Evolutionary conservation across 2,797 vertebrate species (phyloP), one percentile per base, ranked within the genome.

Genomic region (Tapirus indicus): DNA sequence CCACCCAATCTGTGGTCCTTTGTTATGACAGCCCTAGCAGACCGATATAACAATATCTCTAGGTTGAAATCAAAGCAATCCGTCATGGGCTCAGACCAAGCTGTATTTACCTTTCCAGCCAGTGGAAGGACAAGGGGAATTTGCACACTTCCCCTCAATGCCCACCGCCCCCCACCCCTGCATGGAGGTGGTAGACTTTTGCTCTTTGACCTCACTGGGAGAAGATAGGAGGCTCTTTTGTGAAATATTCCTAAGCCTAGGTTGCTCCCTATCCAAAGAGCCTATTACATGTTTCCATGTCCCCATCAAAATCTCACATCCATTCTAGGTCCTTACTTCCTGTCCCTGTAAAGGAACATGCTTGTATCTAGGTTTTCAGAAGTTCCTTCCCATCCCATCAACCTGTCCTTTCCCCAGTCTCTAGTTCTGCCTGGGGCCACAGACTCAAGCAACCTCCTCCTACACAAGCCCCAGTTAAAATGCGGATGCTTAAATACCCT

Each of bases 401-500:
- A 3, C 29, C 9, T 3, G 16, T 2, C 4, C 11, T 16, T 6
- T 9, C 20, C 79, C 56, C 52, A 25, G 38, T 2, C 14, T 41
- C 12, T 3, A 14, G 7, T 23, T 6, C 10, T 14, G 7, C 2
- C 11, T 0, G 29, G 17, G 32, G 20, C 4, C 35, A 18, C 25
- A 1, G 7, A 41, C 49, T 49, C 18, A 4, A 8, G 17, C 0
- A 6, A 5, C 18, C 18, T 2, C 41, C 11, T 18, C 35, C 32
- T 8, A 29, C 32, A 9, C 0, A 1, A 56, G 2, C 7, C 18
- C n/a, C 5, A 2, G 23, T 6, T 5, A 7, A 17, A 8, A 41
- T 0, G 2, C 32, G 64, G 0, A 27, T 23, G 21, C n/a, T 11
- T 20, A 5, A 68, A 1, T 23, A 0, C 56, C 99, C 96, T 99